A percentile compares a stretch with the other conserved stretches of the same genome.
Conservation (phyloP, 2,113 vertebrate species). For the Ifrita kowaldi region DNA sequence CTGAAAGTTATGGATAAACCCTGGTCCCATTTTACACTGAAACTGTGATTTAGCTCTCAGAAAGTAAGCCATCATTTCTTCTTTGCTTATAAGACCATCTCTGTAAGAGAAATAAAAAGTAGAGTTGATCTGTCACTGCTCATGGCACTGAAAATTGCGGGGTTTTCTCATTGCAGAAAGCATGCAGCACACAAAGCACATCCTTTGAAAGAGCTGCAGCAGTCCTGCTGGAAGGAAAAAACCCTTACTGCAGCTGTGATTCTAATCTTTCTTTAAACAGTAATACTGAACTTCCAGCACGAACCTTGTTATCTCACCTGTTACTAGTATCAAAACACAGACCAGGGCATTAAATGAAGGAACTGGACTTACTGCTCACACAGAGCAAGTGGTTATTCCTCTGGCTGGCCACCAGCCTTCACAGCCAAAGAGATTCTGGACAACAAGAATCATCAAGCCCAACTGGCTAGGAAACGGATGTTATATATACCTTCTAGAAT, state of each 20-base stretch:
- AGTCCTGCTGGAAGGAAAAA: background rate
- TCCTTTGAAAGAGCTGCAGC: background rate
- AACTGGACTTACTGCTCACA: background rate
- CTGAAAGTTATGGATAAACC: conserved; percentile 95
- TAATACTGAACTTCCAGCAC: background rate
- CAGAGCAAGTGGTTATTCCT: background rate
- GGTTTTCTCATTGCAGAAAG: background rate
- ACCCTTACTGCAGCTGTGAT: background rate
- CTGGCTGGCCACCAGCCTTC: background rate
- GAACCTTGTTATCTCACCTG: background rate
- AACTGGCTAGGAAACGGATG: background rate
- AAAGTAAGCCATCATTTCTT: conserved; percentile 98
- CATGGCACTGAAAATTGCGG: background rate
- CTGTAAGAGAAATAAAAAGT: conserved; percentile 61
- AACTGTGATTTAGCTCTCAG: conserved; percentile 93
- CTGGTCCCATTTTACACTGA: conserved; percentile 94
- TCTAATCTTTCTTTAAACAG: background rate
- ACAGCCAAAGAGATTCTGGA: background rate
- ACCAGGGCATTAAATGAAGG: background rate
- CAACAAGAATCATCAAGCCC: background rate
- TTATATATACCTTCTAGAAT: background rate
- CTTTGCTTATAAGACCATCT: conserved; percentile 95
- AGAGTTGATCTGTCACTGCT: background rate
- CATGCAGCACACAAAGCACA: background rate
- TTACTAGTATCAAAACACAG: background rate